phyloP scores from a whole-genome alignment of 2,888 invertebrate species.

The Octonoba sinensis region DNA sequence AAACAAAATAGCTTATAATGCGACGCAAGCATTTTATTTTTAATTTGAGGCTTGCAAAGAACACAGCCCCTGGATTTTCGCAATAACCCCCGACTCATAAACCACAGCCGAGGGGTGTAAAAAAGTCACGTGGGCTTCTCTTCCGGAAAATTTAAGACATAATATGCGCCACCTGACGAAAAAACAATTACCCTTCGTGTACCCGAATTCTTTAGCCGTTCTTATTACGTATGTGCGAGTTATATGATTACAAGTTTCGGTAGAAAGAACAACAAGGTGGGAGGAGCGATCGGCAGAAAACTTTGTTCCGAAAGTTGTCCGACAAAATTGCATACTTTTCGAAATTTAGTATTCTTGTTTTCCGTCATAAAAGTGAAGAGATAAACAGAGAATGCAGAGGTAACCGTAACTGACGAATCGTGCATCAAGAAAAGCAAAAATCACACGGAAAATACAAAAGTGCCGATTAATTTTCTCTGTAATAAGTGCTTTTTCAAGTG shows the following conservation, averaged over 20 bases:
- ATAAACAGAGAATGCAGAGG: no score
- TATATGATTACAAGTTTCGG: not conserved
- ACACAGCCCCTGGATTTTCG: constrained; percentile 14
- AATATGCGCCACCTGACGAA: constrained; percentile 45
- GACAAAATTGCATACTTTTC: not conserved
- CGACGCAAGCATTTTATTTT: constrained; percentile 24
- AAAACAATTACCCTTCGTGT: constrained; percentile 54
- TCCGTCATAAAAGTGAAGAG: no score
- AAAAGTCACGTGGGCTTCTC: constrained; percentile 7
- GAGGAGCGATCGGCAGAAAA: no score
- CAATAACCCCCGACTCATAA: constrained; percentile 38
- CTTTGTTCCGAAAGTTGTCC: not conserved
- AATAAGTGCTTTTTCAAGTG: no score
- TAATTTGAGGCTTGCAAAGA: constrained; percentile 28
- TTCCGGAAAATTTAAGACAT: constrained; percentile 49
- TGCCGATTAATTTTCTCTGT: no score
- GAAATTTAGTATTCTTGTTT: no score
- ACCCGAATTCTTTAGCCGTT: constrained; percentile 43
- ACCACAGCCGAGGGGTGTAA: constrained; percentile 16
- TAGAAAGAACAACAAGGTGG: no score
- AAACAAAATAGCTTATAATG: constrained; percentile 44
- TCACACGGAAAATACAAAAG: no score
- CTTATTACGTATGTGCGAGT: constrained; percentile 4
- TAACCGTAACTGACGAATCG: no score
- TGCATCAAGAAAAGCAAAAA: no score